These are phyloP conservation scores for Epinotia ramella DNA, from an alignment of 2,888 invertebrate genomes.

Conservation along the genomic window DNA sequence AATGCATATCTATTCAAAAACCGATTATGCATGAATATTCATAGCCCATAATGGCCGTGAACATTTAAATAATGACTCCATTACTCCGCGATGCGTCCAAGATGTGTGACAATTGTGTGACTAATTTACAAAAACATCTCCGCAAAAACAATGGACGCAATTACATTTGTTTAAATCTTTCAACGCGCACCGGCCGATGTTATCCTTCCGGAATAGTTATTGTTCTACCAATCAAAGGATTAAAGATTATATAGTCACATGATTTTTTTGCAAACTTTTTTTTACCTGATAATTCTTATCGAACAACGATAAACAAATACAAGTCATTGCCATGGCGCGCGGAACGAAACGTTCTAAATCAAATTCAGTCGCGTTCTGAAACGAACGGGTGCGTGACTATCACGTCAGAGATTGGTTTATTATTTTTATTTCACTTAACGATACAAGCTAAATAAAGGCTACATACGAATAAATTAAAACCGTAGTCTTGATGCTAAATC, in stretches of 20 bases:
- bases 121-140: constrained; percentile 55
- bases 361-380: constrained; percentile 64
- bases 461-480: constrained; percentile 40
- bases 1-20: constrained; percentile 10
- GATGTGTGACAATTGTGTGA: constrained; percentile 51
- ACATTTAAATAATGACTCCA: constrained; percentile 39
- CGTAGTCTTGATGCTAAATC: constrained; percentile 19
- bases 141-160: constrained; percentile 56
- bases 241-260: constrained; percentile 42
- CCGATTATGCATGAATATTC: constrained; percentile 32
- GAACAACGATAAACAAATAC: constrained; percentile 46
- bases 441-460: constrained; percentile 41
- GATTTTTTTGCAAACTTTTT: constrained; percentile 44
- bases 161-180: constrained; percentile 53
- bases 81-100: constrained; percentile 33
- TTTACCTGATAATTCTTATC: constrained; percentile 40
- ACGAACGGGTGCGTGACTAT: constrained; percentile 51
- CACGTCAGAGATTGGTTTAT: constrained; percentile 44
- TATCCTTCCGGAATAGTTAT: constrained; percentile 42
- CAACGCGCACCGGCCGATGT: constrained; percentile 43
- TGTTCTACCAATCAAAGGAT: constrained; percentile 18
- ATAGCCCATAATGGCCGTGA: constrained; percentile 28
- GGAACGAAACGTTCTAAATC: constrained; percentile 55
- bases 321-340: constrained; percentile 61
- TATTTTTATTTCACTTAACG: constrained; percentile 32